These are phyloP conservation scores for Scaptomyza flava DNA, from an alignment of 2,888 invertebrate species.

Conservation along the genomic window DNA sequence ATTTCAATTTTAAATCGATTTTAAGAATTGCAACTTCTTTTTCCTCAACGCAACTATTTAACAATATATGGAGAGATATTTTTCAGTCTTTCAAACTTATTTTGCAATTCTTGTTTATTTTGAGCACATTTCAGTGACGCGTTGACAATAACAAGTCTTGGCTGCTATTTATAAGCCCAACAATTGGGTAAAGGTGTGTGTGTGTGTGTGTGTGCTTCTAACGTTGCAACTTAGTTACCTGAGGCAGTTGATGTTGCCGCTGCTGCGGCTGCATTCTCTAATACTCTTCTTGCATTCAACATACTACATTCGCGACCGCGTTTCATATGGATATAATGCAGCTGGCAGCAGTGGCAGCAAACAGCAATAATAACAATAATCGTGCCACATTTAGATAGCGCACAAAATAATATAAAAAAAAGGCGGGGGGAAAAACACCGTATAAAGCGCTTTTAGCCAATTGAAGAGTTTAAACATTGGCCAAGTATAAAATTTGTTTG, in stretches of 20 bases:
- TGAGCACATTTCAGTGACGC: slow-evolving; percentile 51
- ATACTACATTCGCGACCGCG: slow-evolving; percentile 29
- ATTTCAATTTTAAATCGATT: no score
- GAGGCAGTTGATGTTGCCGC: slow-evolving; percentile 23
- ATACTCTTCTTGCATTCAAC: slow-evolving; percentile 28
- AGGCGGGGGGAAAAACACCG: not conserved
- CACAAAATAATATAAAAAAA: slow-evolving; percentile 16
- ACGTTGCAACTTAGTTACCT: slow-evolving; percentile 46
- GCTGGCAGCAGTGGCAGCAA: slow-evolving; percentile 21
- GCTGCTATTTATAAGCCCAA: slow-evolving; percentile 65
- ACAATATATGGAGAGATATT: slow-evolving; percentile 4
- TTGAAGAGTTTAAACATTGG: slow-evolving; percentile 81
- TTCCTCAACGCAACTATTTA: no score
- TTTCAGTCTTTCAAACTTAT: not conserved
- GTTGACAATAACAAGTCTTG: slow-evolving; percentile 48
- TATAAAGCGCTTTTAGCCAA: slow-evolving; percentile 75
- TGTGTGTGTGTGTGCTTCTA: slow-evolving; percentile 39
- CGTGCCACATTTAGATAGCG: slow-evolving; percentile 80
- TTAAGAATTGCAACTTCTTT: no score
- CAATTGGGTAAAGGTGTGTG: slow-evolving; percentile 42
- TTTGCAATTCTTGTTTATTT: slow-evolving; percentile 40
- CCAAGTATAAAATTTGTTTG: slow-evolving; percentile 80
- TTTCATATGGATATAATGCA: slow-evolving; percentile 66
- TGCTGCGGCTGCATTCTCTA: slow-evolving; percentile 18
- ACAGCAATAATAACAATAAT: slow-evolving; percentile 78